Conservation (phyloP, 1,140 invertebrate genomes). For the Zaprionus capensis region DNA sequence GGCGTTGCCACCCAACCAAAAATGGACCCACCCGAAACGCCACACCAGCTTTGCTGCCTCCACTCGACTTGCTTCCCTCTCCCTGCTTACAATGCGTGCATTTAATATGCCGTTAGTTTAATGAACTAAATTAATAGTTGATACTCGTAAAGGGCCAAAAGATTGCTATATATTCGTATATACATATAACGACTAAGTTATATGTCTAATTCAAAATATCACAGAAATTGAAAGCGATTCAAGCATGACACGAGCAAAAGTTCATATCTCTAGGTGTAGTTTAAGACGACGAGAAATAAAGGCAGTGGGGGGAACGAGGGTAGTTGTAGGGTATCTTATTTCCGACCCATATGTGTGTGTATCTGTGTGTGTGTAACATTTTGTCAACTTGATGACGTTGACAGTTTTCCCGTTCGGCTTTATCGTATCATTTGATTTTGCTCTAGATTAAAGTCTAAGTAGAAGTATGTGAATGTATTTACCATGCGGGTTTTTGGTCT, state of each 20-base stretch:
- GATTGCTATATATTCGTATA: conserved; percentile 13
- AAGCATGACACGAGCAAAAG: conserved; percentile 20
- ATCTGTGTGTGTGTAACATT: conserved; percentile 11
- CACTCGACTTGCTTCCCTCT: neutral
- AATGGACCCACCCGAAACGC: neutral
- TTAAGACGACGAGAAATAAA: neutral
- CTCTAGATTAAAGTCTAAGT: conserved; percentile 5
- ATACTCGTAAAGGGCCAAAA: conserved; percentile 8
- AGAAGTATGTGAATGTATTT: neutral
- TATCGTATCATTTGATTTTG: conserved; percentile 14
- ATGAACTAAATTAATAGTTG: conserved; percentile 68
- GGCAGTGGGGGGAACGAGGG: neutral
- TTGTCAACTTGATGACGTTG: conserved; percentile 40
- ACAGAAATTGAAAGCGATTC: conserved; percentile 19
- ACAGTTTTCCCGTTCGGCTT: conserved; percentile 23
- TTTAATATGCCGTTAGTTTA: conserved; percentile 69
- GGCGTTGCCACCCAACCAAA: conserved; percentile 43
- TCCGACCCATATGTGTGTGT: conserved; percentile 8
- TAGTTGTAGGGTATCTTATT: neutral
- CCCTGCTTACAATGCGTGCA: conserved; percentile 43
- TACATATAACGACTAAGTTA: neutral
- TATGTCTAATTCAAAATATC: neutral
- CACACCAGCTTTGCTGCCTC: neutral
- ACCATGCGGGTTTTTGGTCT: conserved; percentile 1
- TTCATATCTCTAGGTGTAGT: neutral